Evolutionary conservation across 2,113 vertebrate genomes (phyloP).

Genomic region (Spea multiplicata): DNA sequence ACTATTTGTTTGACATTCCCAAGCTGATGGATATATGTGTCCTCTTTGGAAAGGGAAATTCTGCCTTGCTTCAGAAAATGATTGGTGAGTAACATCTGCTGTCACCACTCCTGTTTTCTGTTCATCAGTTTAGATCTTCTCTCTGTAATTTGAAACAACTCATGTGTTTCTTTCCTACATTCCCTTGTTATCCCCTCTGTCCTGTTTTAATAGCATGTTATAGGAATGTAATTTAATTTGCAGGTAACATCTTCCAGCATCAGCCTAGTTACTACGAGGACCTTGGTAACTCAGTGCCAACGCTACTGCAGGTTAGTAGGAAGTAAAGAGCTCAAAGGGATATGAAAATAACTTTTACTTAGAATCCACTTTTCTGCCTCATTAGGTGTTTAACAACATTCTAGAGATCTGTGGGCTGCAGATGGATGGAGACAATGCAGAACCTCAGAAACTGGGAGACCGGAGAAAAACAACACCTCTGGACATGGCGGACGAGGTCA

Average conservation of each 20-base stretch:
- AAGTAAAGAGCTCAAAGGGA: background rate
- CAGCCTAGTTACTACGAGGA: slow-evolving; percentile 90
- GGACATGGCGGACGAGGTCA: slow-evolving; percentile 83
- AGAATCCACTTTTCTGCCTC: background rate
- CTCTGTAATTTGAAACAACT: background rate
- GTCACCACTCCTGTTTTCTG: background rate
- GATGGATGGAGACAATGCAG: slow-evolving; percentile 68
- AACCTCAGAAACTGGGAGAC: slow-evolving; percentile 81
- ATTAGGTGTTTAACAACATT: slow-evolving; percentile 85
- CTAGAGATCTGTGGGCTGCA: slow-evolving; percentile 80
- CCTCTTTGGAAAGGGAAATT: slow-evolving; percentile 92
- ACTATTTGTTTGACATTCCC: slow-evolving; percentile 95
- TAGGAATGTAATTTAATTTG: slow-evolving; percentile 33
- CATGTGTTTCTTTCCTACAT: too few species aligned
- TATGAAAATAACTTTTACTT: background rate
- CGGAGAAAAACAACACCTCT: slow-evolving; percentile 66
- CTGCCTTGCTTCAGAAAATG: slow-evolving; percentile 88
- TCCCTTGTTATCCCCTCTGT: background rate
- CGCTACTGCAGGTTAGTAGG: slow-evolving; percentile 78
- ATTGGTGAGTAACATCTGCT: slow-evolving; percentile 71
- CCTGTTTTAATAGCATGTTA: background rate
- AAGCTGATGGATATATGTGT: slow-evolving; percentile 95
- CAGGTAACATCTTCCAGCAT: slow-evolving; percentile 92
- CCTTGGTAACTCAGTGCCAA: slow-evolving; percentile 83
- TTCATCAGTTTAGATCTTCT: background rate